A percentile compares a stretch with the other conserved stretches of the same genome.
phyloP scores from a whole-genome alignment of 2,888 invertebrate species.

The Stratiomys singularior region DNA sequence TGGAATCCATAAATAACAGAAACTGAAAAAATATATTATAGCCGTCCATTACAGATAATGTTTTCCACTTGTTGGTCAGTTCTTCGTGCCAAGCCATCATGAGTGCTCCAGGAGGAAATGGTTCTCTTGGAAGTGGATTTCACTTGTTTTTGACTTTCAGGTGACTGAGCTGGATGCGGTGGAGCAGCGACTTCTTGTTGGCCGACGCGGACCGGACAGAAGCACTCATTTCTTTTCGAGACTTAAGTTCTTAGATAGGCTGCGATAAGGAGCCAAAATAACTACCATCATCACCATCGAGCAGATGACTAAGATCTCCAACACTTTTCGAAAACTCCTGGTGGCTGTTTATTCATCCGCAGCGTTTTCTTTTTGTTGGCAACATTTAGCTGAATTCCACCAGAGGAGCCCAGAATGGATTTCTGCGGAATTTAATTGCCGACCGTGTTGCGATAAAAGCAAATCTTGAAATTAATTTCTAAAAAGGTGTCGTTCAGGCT shows the following conservation, averaged over 20 bases:
- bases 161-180: background rate
- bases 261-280: conserved; percentile 21
- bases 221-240: conserved; percentile 1
- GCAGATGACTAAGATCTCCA: conserved; percentile 36
- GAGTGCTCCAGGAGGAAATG: conserved; percentile 11
- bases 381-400: background rate
- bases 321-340: conserved; percentile 23
- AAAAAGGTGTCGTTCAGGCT: conserved; percentile 49
- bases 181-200: background rate
- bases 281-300: conserved; percentile 17
- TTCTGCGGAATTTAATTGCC: conserved; percentile 49
- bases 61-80: background rate
- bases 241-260: conserved; percentile 43
- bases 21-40: conserved; percentile 26
- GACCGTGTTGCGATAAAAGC: conserved; percentile 50
- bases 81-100: background rate
- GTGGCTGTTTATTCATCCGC: background rate
- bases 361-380: background rate
- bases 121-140: conserved; percentile 7
- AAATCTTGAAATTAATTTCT: conserved; percentile 50
- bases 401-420: conserved; percentile 13
- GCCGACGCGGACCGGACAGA: conserved; percentile 19
- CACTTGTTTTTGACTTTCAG: conserved; percentile 7
- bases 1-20: conserved; percentile 42
- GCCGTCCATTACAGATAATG: conserved; percentile 37